These are phyloP conservation scores for Alcedo atthis DNA, from an alignment of 2,797 vertebrate species.

Conservation along the genomic window DNA sequence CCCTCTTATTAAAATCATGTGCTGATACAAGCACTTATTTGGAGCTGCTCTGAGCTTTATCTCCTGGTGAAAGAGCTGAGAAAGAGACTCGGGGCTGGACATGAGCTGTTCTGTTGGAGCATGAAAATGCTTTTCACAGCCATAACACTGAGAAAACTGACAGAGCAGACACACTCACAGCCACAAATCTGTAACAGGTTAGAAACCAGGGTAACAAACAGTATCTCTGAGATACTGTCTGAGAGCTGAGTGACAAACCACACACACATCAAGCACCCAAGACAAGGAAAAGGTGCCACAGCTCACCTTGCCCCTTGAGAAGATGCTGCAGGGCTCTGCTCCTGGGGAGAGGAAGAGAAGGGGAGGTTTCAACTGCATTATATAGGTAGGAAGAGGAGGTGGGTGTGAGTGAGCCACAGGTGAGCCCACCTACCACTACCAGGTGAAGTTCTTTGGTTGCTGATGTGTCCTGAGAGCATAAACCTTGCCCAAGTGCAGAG, in stretches of 20 bases:
- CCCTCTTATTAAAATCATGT: background rate
- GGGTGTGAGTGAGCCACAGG: background rate
- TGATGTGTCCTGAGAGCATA: background rate
- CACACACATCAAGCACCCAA: background rate
- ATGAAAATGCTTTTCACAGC: background rate
- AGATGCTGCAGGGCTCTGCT: accelerated
- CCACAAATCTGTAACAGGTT: background rate
- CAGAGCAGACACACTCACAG: background rate
- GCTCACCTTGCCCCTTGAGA: background rate
- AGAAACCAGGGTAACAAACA: background rate
- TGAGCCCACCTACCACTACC: background rate
- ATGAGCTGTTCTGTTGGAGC: background rate
- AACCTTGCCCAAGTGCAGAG: background rate
- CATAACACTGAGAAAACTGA: background rate
- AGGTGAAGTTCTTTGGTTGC: background rate
- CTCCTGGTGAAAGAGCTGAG: background rate
- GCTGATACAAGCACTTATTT: background rate
- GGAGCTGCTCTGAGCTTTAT: background rate
- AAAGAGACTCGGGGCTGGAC: background rate
- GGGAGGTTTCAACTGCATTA: background rate
- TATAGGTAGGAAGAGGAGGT: background rate
- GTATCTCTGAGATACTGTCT: background rate
- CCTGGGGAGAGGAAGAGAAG: accelerated
- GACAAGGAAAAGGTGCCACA: background rate
- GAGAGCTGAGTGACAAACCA: background rate